Evolutionary conservation across 2,797 vertebrate genomes (phyloP).

Genomic region (Clarias platycephalus): DNA sequence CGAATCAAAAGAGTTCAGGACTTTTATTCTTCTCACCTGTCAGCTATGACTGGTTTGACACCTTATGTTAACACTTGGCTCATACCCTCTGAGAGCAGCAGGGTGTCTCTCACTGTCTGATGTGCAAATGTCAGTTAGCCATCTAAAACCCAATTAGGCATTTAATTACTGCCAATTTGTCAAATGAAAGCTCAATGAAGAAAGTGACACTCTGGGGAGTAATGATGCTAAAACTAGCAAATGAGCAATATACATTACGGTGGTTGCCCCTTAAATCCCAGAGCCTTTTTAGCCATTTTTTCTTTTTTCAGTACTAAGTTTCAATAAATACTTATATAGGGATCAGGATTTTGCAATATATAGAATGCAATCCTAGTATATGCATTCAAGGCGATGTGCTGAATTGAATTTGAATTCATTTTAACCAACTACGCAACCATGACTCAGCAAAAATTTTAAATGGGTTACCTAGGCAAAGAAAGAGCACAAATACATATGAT

Average conservation of each 20-base stretch:
- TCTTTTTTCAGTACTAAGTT: too few relatives aligned
- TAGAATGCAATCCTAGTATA: too few relatives aligned
- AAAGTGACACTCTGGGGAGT: slow-evolving; percentile 30
- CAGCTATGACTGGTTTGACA: slow-evolving; percentile 12
- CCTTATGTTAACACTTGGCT: slow-evolving; percentile 17
- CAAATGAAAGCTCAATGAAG: slow-evolving; percentile 24
- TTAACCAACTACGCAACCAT: too few relatives aligned
- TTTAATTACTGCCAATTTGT: slow-evolving; percentile 42
- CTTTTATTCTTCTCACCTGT: background rate
- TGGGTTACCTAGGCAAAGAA: too few relatives aligned
- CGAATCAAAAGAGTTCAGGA: background rate
- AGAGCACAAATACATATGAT: too few relatives aligned
- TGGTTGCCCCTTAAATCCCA: too few relatives aligned
- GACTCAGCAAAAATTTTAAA: too few relatives aligned
- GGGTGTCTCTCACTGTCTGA: slow-evolving; percentile 34
- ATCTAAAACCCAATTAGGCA: slow-evolving; percentile 45
- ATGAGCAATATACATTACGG: background rate
- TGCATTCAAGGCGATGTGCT: too few relatives aligned
- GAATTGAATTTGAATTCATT: too few relatives aligned
- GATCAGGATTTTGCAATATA: too few relatives aligned
- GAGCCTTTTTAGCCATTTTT: too few relatives aligned
- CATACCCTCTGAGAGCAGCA: slow-evolving; percentile 17
- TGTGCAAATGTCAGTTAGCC: slow-evolving; percentile 46
- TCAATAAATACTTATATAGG: too few relatives aligned
- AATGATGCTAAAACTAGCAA: slow-evolving; percentile 38